Evolutionary conservation across 2,113 vertebrate genomes (phyloP), one percentile per base, ranked within the genome.

Genomic region (Microcebus ravelobensis): DNA sequence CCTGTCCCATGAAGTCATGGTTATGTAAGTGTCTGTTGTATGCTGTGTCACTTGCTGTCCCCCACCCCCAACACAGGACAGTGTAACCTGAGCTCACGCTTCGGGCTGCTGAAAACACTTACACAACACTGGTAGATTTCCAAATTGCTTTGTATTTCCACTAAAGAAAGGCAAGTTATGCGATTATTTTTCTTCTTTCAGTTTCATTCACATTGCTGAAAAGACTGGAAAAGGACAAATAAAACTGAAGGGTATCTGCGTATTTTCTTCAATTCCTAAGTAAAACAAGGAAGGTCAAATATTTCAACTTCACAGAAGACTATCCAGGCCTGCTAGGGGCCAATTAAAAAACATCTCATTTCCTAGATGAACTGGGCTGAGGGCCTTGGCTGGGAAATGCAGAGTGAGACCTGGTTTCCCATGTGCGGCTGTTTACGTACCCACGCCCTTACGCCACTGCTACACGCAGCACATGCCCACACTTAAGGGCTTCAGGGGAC

Each of bases 21-120:
- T 96, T 97, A 97, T 67, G 1, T 92, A 98, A 97, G 63, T 39
- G 68, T 83, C 81, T 11, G 93, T 2, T 42, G n/a, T 50, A 27
- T 93, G 93, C 96, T 96, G 80, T 96, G 96, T 97, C 96, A 96
- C 73, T 94, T 29, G 76, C 85, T 82, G 61, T 85, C 83, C 73
- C 91, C 89, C 21, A 45, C 91, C 91, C 86, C 86, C 95, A 89
- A 45, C 57, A 15, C 23, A 59, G 61, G 67, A 71, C 59, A 21
- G 5, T 74, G 97, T 93, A 96, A 98, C 92, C 92, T 65, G 94
- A 97, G 90, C 79, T 23, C 0, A 13, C 9, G 50, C 91, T 79
- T 27, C 2, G 27, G 95, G 95, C 73, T 88, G 76, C 91, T 27
- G 80, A 87, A 95, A 92, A 92, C 93, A 89, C 84, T 96, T 70